Conservation (phyloP, 2,888 invertebrate species). For the Patella depressa region DNA sequence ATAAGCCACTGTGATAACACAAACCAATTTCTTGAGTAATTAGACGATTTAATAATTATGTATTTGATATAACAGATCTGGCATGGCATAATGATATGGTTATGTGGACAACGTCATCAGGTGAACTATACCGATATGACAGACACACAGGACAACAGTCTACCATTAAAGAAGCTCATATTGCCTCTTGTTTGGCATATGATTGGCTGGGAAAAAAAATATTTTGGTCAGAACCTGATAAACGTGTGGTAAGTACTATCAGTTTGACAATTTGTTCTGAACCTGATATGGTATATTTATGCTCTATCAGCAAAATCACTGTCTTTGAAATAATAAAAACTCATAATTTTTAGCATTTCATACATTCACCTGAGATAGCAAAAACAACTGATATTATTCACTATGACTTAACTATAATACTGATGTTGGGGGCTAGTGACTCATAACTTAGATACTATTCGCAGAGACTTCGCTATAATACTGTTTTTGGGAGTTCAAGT, state of each 20-base stretch:
- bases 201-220: conserved; percentile 92
- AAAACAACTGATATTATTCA: background rate
- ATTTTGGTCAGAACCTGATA: conserved; percentile 91
- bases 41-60: background rate
- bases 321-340: background rate
- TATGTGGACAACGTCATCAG: conserved; percentile 83
- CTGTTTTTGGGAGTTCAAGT: too few species aligned
- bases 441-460: too few species aligned
- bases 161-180: conserved; percentile 75
- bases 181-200: conserved; percentile 85
- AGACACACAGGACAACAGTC: conserved; percentile 73
- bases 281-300: background rate
- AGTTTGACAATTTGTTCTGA: background rate
- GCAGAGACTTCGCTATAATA: too few species aligned
- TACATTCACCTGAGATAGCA: background rate
- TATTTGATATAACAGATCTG: conserved; percentile 76
- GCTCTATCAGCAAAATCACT: background rate
- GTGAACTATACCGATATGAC: conserved; percentile 82
- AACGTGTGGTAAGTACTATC: conserved; percentile 80
- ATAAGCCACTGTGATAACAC: too few species aligned
- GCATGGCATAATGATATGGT: conserved; percentile 84
- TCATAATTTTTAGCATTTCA: background rate
- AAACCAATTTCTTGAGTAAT: too few species aligned
- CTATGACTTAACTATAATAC: too few species aligned
- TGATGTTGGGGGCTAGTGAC: too few species aligned